Base-by-base conservation (phyloP, 2,888 invertebrate species). In the Xestia xanthographa region DNA sequence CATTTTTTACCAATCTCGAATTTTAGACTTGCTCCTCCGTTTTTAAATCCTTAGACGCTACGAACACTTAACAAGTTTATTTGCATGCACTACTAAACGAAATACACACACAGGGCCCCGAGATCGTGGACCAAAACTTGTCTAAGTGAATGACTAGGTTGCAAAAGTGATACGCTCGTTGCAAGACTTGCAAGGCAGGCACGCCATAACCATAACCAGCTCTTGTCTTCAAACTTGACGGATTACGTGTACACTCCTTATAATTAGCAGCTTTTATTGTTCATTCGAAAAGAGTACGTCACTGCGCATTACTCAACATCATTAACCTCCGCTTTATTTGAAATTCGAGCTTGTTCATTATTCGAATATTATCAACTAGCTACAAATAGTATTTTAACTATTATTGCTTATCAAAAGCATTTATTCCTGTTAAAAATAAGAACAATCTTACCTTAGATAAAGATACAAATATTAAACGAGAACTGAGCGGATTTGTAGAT, bases 101-200 rank as follows among this genome's bases (percentile, higher is more conserved):
- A 93, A 93, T 92, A 95, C 95, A 95, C 94, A 94, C 93, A 90
- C 90, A 63, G 20, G 77, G 83, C 90, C 89, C 90, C 85, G 82
- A 79, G 76, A 75, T 76, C 83, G 80, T 85, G 88, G 88, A 90
- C 91, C 87, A 50, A 90, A 90, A 94, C 94, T 95, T 93, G 94
- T 94, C 94, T 94, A 95, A 96, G 94, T 94, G 94, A 94, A 94
- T 96, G 96, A 96, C 96, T 96, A 96, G 96, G 94, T 96, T 95
- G 96, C 95, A 95, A 91, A 90, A 93, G 92, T 94, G 92, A 92
- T 93, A 90, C 92, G 87, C 89, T 92, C 92, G 89, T 87, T 89
- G 88, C 88, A 88, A 91, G 89, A 88, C 91, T 87, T 89, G 87
- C 88, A 88, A 91, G 89, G 88, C 91, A 90, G 90, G 87, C 89